phyloP scores from a whole-genome alignment of 1,140 invertebrate genomes.

The Papilio aristodemus region DNA sequence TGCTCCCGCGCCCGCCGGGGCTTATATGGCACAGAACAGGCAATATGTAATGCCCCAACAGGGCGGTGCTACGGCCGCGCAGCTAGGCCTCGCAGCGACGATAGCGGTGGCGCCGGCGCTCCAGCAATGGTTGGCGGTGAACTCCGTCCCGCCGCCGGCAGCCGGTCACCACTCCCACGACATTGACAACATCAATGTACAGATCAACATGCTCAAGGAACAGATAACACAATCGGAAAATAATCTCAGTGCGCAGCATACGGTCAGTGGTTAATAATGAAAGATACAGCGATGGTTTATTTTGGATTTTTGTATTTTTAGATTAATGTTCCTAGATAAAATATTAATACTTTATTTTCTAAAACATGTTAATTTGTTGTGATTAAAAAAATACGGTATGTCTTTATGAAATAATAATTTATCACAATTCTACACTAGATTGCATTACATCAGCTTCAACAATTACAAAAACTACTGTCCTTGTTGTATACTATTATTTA shows the following conservation, averaged over 20 bases:
- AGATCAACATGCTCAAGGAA: conserved; percentile 91
- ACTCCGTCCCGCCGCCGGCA: conserved; percentile 56
- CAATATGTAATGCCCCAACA: conserved; percentile 81
- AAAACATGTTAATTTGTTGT: background rate
- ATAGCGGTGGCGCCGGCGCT: conserved; percentile 69
- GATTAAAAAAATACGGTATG: background rate
- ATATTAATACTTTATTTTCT: too few relatives aligned
- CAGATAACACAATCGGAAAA: conserved; percentile 97
- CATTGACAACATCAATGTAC: conserved; percentile 81
- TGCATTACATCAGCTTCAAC: background rate
- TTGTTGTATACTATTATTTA: background rate
- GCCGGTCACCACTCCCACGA: conserved; percentile 64
- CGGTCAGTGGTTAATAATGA: conserved; percentile 78
- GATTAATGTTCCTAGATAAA: background rate
- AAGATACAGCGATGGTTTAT: background rate
- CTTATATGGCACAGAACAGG: conserved; percentile 79
- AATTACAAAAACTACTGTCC: background rate
- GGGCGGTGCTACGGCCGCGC: conserved; percentile 68
- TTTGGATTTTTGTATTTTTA: background rate
- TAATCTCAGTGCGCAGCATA: conserved; percentile 96
- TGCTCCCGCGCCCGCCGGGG: conserved; percentile 72
- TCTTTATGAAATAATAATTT: background rate
- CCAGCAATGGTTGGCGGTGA: conserved; percentile 75
- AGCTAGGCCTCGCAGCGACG: conserved; percentile 63
- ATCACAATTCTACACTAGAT: background rate